These are phyloP conservation scores for Chaetoderma sp. DNA, from an alignment of 2,888 invertebrate genomes.

Conservation along the genomic window DNA sequence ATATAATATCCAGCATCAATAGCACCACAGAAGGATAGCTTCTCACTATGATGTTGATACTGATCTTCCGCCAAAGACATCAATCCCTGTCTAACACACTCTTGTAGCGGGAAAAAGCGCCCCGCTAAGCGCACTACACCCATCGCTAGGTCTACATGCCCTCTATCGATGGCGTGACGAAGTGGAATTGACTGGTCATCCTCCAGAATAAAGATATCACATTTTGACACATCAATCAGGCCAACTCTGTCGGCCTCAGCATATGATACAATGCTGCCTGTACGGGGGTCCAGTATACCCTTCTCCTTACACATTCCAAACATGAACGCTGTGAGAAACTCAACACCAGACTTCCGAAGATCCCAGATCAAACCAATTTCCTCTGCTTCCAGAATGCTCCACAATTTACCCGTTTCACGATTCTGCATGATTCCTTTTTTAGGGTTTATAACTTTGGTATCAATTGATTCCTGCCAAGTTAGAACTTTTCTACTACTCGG, in stretches of 20 bases:
- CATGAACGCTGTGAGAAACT: background rate
- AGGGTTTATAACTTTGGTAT: background rate
- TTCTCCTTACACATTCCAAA: too few relatives aligned
- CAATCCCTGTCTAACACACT: slow-evolving; percentile 33
- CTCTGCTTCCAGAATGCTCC: slow-evolving; percentile 53
- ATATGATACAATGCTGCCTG: slow-evolving; percentile 69
- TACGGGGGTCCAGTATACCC: slow-evolving; percentile 36
- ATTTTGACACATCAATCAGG: slow-evolving; percentile 82
- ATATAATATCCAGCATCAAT: slow-evolving; percentile 69
- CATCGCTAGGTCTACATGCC: slow-evolving; percentile 80
- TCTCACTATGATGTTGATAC: slow-evolving; percentile 26
- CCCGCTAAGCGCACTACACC: slow-evolving; percentile 32
- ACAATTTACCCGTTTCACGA: slow-evolving; percentile 59
- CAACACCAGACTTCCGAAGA: background rate
- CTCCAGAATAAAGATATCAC: slow-evolving; percentile 53
- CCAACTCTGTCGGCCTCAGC: slow-evolving; percentile 82
- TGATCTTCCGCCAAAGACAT: slow-evolving; percentile 13
- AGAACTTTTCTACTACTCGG: background rate
- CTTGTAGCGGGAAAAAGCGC: slow-evolving; percentile 32
- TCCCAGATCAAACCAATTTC: slow-evolving; percentile 28
- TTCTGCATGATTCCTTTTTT: slow-evolving; percentile 30
- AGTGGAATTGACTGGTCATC: slow-evolving; percentile 70
- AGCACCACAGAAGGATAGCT: slow-evolving; percentile 56
- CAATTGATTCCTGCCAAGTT: background rate
- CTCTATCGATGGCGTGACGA: slow-evolving; percentile 83